Evolutionary conservation across 2,888 invertebrate species (phyloP).

Genomic region (Ditula angustiorana): DNA sequence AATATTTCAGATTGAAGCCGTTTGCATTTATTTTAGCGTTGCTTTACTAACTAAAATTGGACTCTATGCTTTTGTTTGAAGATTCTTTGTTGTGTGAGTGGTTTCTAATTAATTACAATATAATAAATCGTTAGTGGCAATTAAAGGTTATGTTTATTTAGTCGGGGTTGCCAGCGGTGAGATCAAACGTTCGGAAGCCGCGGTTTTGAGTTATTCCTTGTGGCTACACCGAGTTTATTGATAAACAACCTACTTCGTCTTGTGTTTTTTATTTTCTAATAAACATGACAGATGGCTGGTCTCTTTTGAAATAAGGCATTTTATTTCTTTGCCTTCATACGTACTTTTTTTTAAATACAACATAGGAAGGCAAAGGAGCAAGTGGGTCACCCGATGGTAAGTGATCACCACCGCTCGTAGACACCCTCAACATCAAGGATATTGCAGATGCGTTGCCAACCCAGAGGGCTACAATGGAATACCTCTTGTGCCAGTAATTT

Average conservation of each 20-base stretch:
- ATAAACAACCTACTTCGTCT: conserved; percentile 28
- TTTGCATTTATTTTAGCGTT: conserved; percentile 20
- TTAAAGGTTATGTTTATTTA: conserved; percentile 52
- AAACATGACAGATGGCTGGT: conserved; percentile 1
- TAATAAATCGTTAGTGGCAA: conserved; percentile 48
- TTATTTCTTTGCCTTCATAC: not conserved
- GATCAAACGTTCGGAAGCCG: conserved; percentile 40
- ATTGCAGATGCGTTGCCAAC: no score
- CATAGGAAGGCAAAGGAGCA: no score
- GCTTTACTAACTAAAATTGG: not conserved
- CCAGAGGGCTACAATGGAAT: no score
- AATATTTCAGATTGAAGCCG: conserved; percentile 26
- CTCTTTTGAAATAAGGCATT: not conserved
- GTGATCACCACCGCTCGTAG: no score
- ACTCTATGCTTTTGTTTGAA: conserved; percentile 10
- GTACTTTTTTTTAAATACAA: not conserved
- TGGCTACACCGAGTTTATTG: conserved; percentile 35
- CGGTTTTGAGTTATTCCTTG: conserved; percentile 37
- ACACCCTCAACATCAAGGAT: no score
- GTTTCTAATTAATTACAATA: conserved; percentile 41
- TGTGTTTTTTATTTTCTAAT: conserved; percentile 8
- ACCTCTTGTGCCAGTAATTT: no score
- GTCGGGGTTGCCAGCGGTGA: conserved; percentile 40
- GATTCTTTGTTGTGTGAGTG: not conserved
- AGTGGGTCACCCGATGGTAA: no score